Base-by-base conservation (phyloP, 2,113 vertebrate genomes). In the Pachypanchax playfairii region DNA sequence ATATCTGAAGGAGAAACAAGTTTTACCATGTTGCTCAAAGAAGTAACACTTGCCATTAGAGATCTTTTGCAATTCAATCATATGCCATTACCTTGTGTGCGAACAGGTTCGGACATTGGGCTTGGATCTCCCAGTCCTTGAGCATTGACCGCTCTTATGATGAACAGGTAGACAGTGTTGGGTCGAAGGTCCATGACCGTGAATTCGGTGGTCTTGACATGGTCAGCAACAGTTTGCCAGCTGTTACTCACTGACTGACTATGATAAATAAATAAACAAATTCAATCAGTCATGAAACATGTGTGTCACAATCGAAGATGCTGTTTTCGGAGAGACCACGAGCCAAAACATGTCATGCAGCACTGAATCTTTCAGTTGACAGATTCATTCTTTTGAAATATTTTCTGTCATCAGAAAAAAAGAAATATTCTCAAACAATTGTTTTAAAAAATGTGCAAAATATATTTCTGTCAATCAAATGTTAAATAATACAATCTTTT, bases 221-320 rank as follows among this genome's bases (percentile, higher is more conserved):
- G 95, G 70, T 97, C 95, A 21, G 95, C 96, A 72, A 96, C 94
- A 0, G 96, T 98, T 65, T 96, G 95, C 96, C 96, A 98, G 76
- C 94, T 98, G 57, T 96, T 97, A 87, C 96, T 98, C 85, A 98
- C 95, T 0, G 94, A 96, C 56, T 98, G 96, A 74, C 96, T 98
- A 65, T 43, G 74, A 39, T 55, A 29, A 59, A 51, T 20, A 15
- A 29, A 51, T 20, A 7, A 68, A 47, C 6, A 43, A 35, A 73
- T 64, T 1, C 1, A 33, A 69, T 71, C n/a, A 63, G 42, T 13
- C 50, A 22, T 14, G 20, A 28, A 17, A 2, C 64, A 47, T 18
- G 4, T 36, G 25, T 24, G 6, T 25, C 18, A n/a, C 35, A 5
- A 31, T 1, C 24, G 20, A 54, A 26, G 20, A 51, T 46, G 44